phyloP scores from a whole-genome alignment of 53 echinoderm and acorn worm species.

The Astropecten irregularis region DNA sequence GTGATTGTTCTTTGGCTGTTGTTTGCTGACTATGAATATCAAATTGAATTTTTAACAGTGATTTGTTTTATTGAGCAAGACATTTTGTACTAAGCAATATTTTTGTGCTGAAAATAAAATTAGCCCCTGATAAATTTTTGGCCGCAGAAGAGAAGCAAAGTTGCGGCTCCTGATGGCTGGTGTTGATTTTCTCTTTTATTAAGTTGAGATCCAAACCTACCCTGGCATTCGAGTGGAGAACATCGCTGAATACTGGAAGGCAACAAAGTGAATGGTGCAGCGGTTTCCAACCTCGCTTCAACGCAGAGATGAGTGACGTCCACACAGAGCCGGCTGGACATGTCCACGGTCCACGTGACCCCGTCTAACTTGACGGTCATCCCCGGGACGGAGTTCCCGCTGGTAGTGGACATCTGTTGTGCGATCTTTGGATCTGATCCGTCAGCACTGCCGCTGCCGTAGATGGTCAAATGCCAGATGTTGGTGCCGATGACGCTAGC shows the following conservation, averaged over 20 bases:
- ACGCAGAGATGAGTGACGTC: background rate
- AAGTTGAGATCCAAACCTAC: too few species aligned
- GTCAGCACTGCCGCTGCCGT: constrained; percentile 41
- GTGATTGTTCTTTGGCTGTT: too few species aligned
- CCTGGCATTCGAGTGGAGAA: background rate
- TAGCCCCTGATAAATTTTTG: too few species aligned
- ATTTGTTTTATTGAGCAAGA: too few species aligned
- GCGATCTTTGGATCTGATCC: constrained; percentile 29
- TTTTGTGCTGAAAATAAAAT: too few species aligned
- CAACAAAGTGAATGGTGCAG: background rate
- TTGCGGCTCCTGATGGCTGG: too few species aligned
- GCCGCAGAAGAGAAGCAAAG: too few species aligned
- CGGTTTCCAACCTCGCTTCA: background rate
- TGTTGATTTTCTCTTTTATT: too few species aligned
- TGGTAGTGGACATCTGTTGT: background rate
- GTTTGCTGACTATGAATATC: too few species aligned
- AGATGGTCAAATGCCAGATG: constrained; percentile 79
- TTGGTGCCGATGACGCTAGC: constrained; percentile 70
- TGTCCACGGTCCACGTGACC: constrained; percentile 22
- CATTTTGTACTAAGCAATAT: too few species aligned
- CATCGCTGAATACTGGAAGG: background rate
- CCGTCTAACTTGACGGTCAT: background rate
- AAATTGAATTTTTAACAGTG: too few species aligned
- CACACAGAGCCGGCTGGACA: constrained; percentile 8
- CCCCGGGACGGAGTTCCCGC: background rate